Base-by-base conservation (phyloP, 2,888 invertebrate genomes). In the Caenorhabditis macrosperma region DNA sequence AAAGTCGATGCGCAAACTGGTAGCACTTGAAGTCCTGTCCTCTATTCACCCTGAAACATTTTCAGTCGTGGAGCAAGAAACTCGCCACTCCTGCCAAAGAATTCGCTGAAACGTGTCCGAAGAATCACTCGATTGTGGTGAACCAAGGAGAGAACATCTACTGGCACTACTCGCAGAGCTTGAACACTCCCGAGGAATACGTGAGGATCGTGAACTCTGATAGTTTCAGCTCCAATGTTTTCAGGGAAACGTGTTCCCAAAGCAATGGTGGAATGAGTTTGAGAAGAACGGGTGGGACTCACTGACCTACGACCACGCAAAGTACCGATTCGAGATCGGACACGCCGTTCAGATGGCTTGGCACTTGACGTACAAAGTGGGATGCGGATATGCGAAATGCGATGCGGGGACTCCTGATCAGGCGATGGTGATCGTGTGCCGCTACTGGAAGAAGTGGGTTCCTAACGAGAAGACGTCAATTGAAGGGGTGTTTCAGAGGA, bases 301-400 rank as follows among this genome's bases (percentile, higher is more conserved):
- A 12, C 33, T 67, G 67, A 68, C 46, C 10, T 67, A 76, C 50
- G 50, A 57, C 41, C 57, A 57, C 4, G 61, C 66, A 20, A 41
- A 48, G n/a, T 57, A 76, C 20, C 9, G 60, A 17, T 76, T 76
- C 63, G 33, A 67, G 44, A 68, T 67, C 15, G 76, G 68, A 22
- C 66, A 72, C 24, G 72, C 72, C 3, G 33, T 75, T 50, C 75
- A 75, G 52, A 75, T 75, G 75, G 75, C 75, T 5, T 78, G 78
- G 78, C 48, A 71, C 15, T 17, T 44, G 3, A 71, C 78, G 2
- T 60, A n/a, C 10, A 67, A 71, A 61, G 59, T 78, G 2, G 78
- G 78, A 26, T 78, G 78, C 57, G 78, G 67, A 15, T 68, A 63
- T 30, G 12, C 77, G 7, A 68, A 69, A 24, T 77, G 69, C 24